Evolutionary conservation across 2,888 invertebrate genomes (phyloP), one percentile per base, ranked within the genome.

Genomic region (Ophonus ardosiacus): DNA sequence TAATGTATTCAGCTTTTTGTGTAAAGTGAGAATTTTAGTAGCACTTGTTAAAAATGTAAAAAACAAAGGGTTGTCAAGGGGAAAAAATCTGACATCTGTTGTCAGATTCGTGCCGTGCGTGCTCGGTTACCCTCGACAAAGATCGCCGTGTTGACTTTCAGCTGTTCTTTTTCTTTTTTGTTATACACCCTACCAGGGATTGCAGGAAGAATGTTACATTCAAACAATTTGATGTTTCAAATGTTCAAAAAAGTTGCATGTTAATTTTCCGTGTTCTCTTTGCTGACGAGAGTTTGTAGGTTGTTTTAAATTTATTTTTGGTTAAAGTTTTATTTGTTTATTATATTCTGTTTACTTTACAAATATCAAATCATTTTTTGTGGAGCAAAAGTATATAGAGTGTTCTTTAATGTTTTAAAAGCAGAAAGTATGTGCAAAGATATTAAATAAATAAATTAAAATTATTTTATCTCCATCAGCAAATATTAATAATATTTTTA

Each of bases 51-150:
- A 74, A 74, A 74, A 74, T 74, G 71, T 43, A 43, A 74, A 74
- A 74, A 74, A 21, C 71, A 31, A 24, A 76, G 43, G 51, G 78
- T 78, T 78, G 78, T 78, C 78, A 78, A 24, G 78, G 78, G 15
- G 31, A 78, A 78, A 78, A 78, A 78, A 78, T 57, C 78, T 78
- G 78, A 78, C 78, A 78, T 78, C 78, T 78, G 78, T 56, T 78
- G 78, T 78, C 57, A 43, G 71, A 43, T 18, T 74, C 21, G 71
- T 43, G 8, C 56, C 78, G 78, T 57, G 78, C 78, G 15, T 78
- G 15, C n/a, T 15, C 78, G 78, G 8, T 15, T 24, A 21, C 17
- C 21, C n/a, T 78, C 78, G 78, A n/a, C 13, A 15, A 10, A 13
- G 78, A 57, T 24, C 57, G 31, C 13, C 15, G 24, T 57, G 78